Percentiles rank a stretch among this genome's conserved stretches.
Evolutionary conservation across 2,797 vertebrate genomes (phyloP).

Genomic region (Sebastes iracundus): DNA sequence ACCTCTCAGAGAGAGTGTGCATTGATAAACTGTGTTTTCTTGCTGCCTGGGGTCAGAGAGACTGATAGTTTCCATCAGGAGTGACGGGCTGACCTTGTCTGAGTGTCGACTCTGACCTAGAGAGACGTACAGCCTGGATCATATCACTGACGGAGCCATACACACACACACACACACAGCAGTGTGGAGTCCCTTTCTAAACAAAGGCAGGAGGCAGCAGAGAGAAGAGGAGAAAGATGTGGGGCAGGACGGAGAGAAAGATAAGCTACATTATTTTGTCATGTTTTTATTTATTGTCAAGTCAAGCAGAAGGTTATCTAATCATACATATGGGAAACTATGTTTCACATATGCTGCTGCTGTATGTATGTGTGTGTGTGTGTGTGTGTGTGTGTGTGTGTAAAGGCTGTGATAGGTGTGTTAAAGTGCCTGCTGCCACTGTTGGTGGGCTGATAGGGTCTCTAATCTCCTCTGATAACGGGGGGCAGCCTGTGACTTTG

Average conservation of each 20-base stretch:
- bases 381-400: slow-evolving; percentile 4
- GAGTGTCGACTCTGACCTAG: slow-evolving; percentile 72
- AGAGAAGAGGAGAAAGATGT: neutral
- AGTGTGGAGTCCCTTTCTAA: slow-evolving; percentile 19
- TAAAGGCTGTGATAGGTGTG: slow-evolving; percentile 39
- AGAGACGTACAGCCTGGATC: slow-evolving; percentile 74
- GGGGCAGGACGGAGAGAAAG: neutral
- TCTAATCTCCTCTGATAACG: slow-evolving; percentile 62
- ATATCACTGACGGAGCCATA: slow-evolving; percentile 64
- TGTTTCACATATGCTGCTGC: slow-evolving; percentile 56
- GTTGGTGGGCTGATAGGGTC: slow-evolving; percentile 45
- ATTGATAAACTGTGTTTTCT: neutral
- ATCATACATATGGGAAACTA: slow-evolving; percentile 45
- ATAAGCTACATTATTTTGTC: neutral
- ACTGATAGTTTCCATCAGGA: slow-evolving; percentile 41
- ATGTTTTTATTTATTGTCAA: slow-evolving; percentile 49
- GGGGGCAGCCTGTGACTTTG: slow-evolving; percentile 48
- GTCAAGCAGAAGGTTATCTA: slow-evolving; percentile 35
- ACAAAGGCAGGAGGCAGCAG: slow-evolving; percentile 25
- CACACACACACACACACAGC: neutral
- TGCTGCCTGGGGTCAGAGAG: slow-evolving; percentile 7
- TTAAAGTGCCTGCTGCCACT: slow-evolving; percentile 58
- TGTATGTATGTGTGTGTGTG: neutral
- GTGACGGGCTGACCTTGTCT: slow-evolving; percentile 68
- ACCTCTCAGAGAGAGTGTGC: too few relatives aligned